Evolutionary conservation across 1,140 invertebrate species (phyloP).

Genomic region (Calliphora vicina): DNA sequence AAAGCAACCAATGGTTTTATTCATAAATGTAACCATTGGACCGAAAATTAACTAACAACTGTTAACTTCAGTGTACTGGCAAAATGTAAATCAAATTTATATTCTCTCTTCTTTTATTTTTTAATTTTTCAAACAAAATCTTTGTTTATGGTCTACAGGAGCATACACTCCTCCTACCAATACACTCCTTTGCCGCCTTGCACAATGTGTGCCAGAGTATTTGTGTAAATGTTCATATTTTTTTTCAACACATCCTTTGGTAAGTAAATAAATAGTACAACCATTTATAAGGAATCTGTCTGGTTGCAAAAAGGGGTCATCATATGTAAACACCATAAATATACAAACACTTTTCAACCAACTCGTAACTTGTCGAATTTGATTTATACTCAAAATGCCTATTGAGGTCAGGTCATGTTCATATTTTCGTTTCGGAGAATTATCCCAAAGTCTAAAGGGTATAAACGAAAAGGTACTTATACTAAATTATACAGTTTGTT

Average conservation of each 20-base stretch:
- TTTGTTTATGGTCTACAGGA: neutral
- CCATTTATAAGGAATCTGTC: neutral
- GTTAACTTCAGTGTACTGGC: neutral
- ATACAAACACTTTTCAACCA: neutral
- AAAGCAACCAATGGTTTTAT: too few relatives aligned
- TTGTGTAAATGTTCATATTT: too few relatives aligned
- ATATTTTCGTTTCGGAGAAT: neutral
- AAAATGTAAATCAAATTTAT: conserved; percentile 23
- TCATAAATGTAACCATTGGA: conserved; percentile 24
- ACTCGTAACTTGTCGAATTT: conserved; percentile 24
- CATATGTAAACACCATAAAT: neutral
- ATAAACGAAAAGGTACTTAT: too few relatives aligned
- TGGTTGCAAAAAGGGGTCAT: conserved; percentile 21
- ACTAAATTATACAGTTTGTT: too few relatives aligned
- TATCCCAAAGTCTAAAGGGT: too few relatives aligned
- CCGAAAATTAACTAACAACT: conserved; percentile 27
- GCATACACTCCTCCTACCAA: too few relatives aligned
- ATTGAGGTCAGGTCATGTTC: conserved; percentile 19
- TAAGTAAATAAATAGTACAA: too few relatives aligned
- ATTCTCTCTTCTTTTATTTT: neutral
- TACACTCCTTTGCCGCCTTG: too few relatives aligned
- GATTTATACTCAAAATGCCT: conserved; percentile 26
- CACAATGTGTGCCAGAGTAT: too few relatives aligned
- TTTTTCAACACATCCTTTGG: neutral
- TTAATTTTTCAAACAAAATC: neutral